Conservation (phyloP, 2,888 invertebrate species). For the Mesochorus sp. region DNA sequence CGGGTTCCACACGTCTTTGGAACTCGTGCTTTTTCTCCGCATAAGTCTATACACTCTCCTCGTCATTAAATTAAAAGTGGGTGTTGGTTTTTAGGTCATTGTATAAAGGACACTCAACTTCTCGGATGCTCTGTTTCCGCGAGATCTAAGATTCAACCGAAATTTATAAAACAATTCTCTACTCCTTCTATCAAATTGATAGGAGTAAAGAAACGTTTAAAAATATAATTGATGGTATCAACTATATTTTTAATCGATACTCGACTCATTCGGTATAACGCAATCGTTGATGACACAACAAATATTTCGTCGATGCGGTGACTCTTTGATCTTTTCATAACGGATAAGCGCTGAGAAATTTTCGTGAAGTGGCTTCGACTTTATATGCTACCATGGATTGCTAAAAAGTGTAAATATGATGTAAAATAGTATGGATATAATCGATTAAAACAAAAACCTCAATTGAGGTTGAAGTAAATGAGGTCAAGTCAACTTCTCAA, state of each 20-base stretch:
- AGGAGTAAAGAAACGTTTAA: too few relatives aligned
- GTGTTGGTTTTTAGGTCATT: constrained; percentile 40
- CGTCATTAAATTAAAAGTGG: background rate
- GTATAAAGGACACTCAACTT: background rate
- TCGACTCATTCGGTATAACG: background rate
- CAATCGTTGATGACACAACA: background rate
- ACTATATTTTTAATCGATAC: background rate
- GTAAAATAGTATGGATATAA: constrained; percentile 39
- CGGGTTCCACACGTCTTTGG: constrained; percentile 34
- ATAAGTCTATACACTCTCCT: background rate
- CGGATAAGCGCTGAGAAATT: background rate
- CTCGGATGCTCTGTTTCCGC: constrained; percentile 14
- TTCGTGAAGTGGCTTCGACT: background rate
- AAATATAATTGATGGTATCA: background rate
- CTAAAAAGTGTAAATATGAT: background rate
- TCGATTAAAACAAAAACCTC: constrained; percentile 43
- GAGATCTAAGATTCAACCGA: background rate
- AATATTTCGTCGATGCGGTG: background rate
- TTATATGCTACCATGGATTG: constrained; percentile 10
- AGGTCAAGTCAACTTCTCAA: too few relatives aligned
- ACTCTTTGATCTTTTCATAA: constrained; percentile 28
- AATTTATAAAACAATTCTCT: too few relatives aligned
- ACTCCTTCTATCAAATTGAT: too few relatives aligned
- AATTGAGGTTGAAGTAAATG: constrained; percentile 74
- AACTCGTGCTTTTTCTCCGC: constrained; percentile 51